These are phyloP conservation scores for Lepidurus couesii DNA, from an alignment of 1,140 invertebrate species.

Conservation along the genomic window DNA sequence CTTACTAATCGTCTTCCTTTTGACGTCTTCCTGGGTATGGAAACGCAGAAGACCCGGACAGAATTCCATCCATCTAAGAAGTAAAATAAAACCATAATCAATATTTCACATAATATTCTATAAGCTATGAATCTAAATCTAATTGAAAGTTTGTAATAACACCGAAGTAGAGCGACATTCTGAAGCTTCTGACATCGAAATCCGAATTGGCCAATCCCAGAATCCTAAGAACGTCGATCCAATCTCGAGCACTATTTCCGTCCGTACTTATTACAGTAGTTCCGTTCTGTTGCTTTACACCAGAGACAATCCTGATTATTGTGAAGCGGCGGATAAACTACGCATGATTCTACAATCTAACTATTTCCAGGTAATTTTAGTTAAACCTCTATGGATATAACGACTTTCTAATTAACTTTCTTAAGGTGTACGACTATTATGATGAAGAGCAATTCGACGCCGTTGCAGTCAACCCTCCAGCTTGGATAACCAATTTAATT, in stretches of 20 bases:
- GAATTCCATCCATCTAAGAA: conserved; percentile 1
- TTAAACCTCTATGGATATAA: not conserved
- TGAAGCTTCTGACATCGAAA: not conserved
- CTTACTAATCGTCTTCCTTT: not conserved
- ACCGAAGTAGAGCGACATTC: not conserved
- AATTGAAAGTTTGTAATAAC: not conserved
- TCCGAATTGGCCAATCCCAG: not conserved
- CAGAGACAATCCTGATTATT: not conserved
- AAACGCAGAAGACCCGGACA: not conserved
- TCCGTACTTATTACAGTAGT: not conserved
- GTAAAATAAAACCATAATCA: not conserved
- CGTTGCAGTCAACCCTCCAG: not conserved
- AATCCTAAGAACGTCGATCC: not conserved
- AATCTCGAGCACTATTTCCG: not conserved
- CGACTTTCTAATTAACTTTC: not conserved
- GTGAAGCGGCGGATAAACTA: conserved; percentile 2
- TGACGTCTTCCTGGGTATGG: not conserved
- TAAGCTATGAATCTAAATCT: not conserved
- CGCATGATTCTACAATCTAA: not conserved
- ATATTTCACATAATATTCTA: not conserved
- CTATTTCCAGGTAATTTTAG: not conserved
- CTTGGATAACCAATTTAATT: not conserved
- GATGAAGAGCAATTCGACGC: not conserved
- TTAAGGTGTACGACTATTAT: not conserved
- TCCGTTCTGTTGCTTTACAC: not conserved